Evolutionary conservation across 2,797 vertebrate species (phyloP).

Genomic region (Xyrichtys novacula): DNA sequence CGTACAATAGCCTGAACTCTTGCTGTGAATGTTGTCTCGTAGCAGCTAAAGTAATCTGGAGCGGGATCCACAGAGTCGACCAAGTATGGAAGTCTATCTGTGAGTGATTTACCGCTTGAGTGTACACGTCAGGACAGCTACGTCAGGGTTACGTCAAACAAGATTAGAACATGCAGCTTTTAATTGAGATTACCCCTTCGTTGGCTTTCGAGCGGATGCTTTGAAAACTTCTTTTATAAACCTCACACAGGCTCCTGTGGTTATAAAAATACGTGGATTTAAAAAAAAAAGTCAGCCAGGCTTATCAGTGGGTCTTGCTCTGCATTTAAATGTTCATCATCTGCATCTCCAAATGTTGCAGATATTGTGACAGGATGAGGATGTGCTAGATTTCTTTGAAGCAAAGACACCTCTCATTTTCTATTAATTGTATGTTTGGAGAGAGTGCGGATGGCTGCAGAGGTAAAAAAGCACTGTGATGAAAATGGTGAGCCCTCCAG

Average conservation of each 20-base stretch:
- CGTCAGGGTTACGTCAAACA: slow-evolving; percentile 56
- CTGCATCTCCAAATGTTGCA: slow-evolving; percentile 18
- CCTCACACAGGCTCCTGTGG: slow-evolving; percentile 25
- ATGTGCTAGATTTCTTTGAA: too few species aligned
- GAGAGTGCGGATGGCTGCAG: too few species aligned
- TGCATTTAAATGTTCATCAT: slow-evolving; percentile 24
- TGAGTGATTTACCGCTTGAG: slow-evolving; percentile 69
- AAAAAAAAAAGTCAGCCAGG: slow-evolving; percentile 22
- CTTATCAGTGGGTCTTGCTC: slow-evolving; percentile 29
- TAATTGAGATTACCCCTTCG: slow-evolving; percentile 66
- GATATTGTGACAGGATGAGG: slow-evolving; percentile 3
- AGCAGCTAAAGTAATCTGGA: slow-evolving; percentile 49
- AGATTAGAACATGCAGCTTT: slow-evolving; percentile 73
- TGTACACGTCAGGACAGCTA: slow-evolving; percentile 66
- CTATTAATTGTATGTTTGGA: too few species aligned
- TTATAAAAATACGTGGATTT: slow-evolving; percentile 47
- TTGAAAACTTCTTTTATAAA: slow-evolving; percentile 37
- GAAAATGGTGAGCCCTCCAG: too few species aligned
- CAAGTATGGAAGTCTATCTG: slow-evolving; percentile 46
- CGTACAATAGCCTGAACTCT: slow-evolving; percentile 5
- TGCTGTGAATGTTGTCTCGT: slow-evolving; percentile 11
- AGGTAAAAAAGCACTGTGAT: too few species aligned
- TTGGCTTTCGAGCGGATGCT: slow-evolving; percentile 26
- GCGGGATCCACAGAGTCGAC: slow-evolving; percentile 29
- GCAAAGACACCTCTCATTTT: too few species aligned